Evolutionary conservation across 2,797 vertebrate species (phyloP).

Genomic region (Microhierax caerulescens): DNA sequence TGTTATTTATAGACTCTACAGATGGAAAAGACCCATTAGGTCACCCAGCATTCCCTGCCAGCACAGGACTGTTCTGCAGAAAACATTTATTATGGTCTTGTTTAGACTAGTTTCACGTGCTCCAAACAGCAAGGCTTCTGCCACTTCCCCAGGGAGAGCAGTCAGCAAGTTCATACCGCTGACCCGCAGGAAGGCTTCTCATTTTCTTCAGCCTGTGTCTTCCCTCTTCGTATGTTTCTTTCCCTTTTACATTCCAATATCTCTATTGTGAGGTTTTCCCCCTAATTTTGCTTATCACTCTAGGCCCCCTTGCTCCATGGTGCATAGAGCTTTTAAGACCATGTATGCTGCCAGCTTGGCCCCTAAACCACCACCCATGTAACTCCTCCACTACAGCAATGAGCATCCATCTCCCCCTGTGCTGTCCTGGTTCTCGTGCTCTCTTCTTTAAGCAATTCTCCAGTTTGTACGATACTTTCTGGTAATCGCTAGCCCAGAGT

Average conservation of each 20-base stretch:
- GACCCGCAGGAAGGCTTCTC: neutral
- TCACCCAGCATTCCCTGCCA: neutral
- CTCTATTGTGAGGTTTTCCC: neutral
- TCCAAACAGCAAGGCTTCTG: neutral
- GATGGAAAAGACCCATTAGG: constrained; percentile 16
- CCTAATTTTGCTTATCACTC: neutral
- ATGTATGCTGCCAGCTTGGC: neutral
- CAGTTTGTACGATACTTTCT: neutral
- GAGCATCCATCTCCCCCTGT: neutral
- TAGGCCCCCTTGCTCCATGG: neutral
- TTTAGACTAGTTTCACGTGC: constrained; percentile 20
- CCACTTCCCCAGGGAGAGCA: neutral
- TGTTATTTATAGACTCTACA: constrained; percentile 6
- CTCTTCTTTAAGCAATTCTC: neutral
- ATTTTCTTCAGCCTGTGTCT: neutral
- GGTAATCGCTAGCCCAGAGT: neutral
- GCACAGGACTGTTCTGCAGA: neutral
- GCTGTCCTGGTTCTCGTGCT: neutral
- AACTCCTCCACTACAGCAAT: neutral
- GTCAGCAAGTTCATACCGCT: neutral
- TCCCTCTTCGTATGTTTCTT: neutral
- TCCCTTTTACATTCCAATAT: neutral
- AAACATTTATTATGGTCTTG: constrained; percentile 21
- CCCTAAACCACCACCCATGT: rapidly evolving
- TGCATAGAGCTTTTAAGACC: neutral